These are phyloP conservation scores for Thalassarche chlororhynchos DNA, from an alignment of 2,113 vertebrate genomes.

Conservation along the genomic window DNA sequence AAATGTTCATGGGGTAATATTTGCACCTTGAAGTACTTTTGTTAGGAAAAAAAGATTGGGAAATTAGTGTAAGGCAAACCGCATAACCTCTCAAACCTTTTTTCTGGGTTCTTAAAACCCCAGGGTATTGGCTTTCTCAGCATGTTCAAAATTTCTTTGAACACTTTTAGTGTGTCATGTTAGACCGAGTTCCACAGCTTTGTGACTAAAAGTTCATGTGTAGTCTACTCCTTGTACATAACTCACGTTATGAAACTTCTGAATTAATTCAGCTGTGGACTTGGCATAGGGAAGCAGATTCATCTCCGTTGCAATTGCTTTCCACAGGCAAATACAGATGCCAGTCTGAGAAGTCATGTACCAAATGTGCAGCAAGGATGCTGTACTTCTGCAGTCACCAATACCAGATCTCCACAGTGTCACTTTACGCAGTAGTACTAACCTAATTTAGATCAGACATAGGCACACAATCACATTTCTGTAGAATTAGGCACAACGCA, in stretches of 20 bases:
- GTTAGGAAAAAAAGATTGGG: neutral
- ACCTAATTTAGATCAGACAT: neutral
- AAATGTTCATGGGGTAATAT: neutral
- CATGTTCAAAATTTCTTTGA: neutral
- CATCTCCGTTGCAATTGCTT: neutral
- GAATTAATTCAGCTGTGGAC: neutral
- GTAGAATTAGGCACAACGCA: neutral
- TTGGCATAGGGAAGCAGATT: neutral
- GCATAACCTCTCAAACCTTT: neutral
- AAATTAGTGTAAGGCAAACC: neutral
- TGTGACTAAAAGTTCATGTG: neutral
- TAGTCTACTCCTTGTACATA: neutral
- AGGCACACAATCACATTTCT: neutral
- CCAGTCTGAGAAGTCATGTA: neutral
- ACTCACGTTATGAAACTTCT: neutral
- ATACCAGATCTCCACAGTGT: neutral
- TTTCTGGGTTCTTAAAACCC: neutral
- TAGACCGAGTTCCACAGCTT: neutral
- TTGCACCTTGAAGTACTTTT: neutral
- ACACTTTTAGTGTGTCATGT: neutral
- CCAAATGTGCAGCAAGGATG: neutral
- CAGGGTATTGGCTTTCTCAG: neutral
- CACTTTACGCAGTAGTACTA: neutral
- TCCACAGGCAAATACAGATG: neutral
- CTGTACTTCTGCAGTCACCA: neutral